Evolutionary conservation across 2,888 invertebrate genomes (phyloP).

Genomic region (Uropetala carovei): DNA sequence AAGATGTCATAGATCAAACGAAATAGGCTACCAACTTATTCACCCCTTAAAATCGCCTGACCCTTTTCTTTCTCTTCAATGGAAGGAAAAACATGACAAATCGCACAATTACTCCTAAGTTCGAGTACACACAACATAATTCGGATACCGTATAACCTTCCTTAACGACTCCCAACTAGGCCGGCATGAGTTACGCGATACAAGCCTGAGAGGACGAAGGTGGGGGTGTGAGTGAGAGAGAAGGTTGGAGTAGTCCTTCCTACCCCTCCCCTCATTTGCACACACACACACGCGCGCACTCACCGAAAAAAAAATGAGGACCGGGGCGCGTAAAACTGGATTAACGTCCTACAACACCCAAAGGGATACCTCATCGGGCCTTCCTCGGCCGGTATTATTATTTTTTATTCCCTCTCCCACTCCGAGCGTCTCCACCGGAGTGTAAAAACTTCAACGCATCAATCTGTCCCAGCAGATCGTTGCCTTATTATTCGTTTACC

Average conservation of each 20-base stretch:
- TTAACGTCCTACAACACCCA: slow-evolving; percentile 52
- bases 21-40: slow-evolving; percentile 29
- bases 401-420: background rate
- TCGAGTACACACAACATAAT: slow-evolving; percentile 47
- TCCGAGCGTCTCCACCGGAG: slow-evolving; percentile 28
- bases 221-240: background rate
- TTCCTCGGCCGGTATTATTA: background rate
- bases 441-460: slow-evolving; percentile 64
- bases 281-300: background rate
- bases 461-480: slow-evolving; percentile 61
- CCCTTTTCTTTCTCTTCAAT: background rate
- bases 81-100: slow-evolving; percentile 57
- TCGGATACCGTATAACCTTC: slow-evolving; percentile 30
- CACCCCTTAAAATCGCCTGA: background rate
- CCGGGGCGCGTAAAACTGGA: slow-evolving; percentile 59
- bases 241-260: background rate
- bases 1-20: slow-evolving; percentile 15
- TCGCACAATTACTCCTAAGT: slow-evolving; percentile 48
- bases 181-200: slow-evolving; percentile 55
- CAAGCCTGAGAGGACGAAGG: background rate
- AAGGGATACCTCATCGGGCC: slow-evolving; percentile 55
- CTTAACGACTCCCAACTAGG: slow-evolving; percentile 56
- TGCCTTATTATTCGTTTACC: slow-evolving; percentile 62
- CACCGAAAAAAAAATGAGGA: slow-evolving; percentile 9
- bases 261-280: background rate